These are phyloP conservation scores for Natrix natrix DNA, from an alignment of 2,797 vertebrate species.

Conservation along the genomic window DNA sequence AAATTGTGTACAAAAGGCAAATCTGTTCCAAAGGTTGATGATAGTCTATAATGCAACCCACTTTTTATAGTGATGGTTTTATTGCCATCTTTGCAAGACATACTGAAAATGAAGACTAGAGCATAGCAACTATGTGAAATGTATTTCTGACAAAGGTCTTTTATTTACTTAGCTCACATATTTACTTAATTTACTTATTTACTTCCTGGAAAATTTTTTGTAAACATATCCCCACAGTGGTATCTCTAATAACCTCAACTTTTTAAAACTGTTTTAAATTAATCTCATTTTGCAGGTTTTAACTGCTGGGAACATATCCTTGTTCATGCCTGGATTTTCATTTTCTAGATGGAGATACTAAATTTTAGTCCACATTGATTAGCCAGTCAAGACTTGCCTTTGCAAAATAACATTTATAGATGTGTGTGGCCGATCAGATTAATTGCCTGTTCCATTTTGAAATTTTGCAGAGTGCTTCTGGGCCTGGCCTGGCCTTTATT, in stretches of 20 bases:
- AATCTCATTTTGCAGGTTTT: not conserved
- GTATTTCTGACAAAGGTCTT: not conserved
- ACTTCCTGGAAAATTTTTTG: not conserved
- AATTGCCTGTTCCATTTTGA: not conserved
- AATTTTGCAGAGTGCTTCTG: constrained; percentile 81
- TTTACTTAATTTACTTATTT: too few species aligned
- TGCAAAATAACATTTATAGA: not conserved
- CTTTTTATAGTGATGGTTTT: not conserved
- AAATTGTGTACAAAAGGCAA: not conserved
- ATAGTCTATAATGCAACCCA: not conserved
- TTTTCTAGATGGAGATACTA: not conserved
- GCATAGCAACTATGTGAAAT: not conserved
- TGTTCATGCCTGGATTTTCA: not conserved
- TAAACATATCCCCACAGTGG: not conserved
- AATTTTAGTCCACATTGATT: not conserved
- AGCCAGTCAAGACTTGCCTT: rapidly evolving
- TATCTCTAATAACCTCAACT: not conserved
- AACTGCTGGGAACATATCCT: not conserved
- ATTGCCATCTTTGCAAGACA: not conserved
- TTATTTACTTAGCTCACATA: not conserved
- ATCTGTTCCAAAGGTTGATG: not conserved
- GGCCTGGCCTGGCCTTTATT: constrained; percentile 89
- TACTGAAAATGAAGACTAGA: not conserved
- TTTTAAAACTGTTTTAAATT: not conserved
- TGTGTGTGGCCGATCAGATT: not conserved